Evolutionary conservation across 2,113 vertebrate species (phyloP), one percentile per base, ranked within the genome.

Genomic region (Chionomys nivalis): DNA sequence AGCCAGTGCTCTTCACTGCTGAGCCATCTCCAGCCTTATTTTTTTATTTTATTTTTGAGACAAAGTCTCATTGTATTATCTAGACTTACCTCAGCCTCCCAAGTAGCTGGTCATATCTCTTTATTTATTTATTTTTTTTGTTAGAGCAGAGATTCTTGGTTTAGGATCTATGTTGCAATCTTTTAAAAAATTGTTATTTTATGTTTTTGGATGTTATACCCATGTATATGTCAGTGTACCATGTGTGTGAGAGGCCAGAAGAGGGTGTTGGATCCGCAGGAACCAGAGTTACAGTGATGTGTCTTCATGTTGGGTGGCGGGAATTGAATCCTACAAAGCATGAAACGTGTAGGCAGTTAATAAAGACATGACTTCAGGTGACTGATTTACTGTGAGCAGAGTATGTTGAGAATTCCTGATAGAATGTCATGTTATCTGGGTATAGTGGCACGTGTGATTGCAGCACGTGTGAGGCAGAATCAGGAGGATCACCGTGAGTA

Each of bases 341-440:
- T 94, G 86, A 77, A 93, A 83, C 66, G 11, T 86, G 10, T 96
- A 58, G 33, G 47, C 86, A 42, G 65, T 44, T 94, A 31, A 79
- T 90, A 93, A 97, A 93, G 65, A 44, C 21, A 77, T 76, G 72
- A 85, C 24, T 92, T 95, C 88, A 83, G 81, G 73, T 39, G 83
- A 26, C 47, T 88, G 94, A 73, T 89, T 94, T 65, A 89, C 33
- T 85, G 89, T 93, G 85, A 96, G 70, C 19, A 89, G 68, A 42
- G 77, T 42, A 65, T 83, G 28, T 13, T 94, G 65, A 89, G 94
- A 92, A 87, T 33, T 78, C 23, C 70, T 77, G 8, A 77, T 91
- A 88, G 66, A 93, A 91, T 95, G 92, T 89, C 85, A 36, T 65
- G 47, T 49, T 31, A 44, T 70, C 23, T 49, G 9, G 33, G 11